Percentiles rank a stretch among this genome's conserved stretches.
These are phyloP conservation scores for Deilephila porcellus DNA, from an alignment of 2,888 invertebrate genomes.

Conservation along the genomic window DNA sequence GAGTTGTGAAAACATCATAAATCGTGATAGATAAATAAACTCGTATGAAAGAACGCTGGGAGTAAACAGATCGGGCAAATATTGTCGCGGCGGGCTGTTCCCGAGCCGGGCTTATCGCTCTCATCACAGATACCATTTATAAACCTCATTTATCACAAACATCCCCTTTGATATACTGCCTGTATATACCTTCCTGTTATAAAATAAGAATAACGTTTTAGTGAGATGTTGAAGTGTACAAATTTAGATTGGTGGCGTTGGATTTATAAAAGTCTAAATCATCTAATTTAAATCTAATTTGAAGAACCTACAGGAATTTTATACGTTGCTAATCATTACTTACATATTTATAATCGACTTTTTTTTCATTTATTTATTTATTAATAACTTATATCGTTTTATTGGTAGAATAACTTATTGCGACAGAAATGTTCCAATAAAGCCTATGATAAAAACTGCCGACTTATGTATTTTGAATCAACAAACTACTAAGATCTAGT, in stretches of 20 bases:
- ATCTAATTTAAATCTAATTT: too few species aligned
- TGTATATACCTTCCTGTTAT: not conserved
- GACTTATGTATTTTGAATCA: too few species aligned
- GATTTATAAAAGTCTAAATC: too few species aligned
- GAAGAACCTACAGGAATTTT: too few species aligned
- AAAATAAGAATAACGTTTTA: not conserved
- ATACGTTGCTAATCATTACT: too few species aligned
- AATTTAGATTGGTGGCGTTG: not conserved
- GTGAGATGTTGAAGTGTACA: not conserved
- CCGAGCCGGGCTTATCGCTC: conserved; percentile 31
- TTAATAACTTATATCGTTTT: too few species aligned
- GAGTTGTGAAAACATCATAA: conserved; percentile 23
- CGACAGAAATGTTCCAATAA: too few species aligned
- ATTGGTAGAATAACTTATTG: too few species aligned
- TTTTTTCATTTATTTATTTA: too few species aligned
- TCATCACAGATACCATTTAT: conserved; percentile 34
- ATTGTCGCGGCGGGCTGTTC: conserved; percentile 30
- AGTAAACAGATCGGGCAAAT: conserved; percentile 30
- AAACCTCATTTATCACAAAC: conserved; percentile 33
- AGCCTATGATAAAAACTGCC: too few species aligned
- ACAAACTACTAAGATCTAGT: too few species aligned
- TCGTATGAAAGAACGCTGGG: conserved; percentile 15
- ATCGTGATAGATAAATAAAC: conserved; percentile 23
- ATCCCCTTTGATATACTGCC: conserved; percentile 31
- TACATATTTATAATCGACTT: too few species aligned